Percentiles rank a stretch among this genome's conserved stretches.
Conservation (phyloP, 2,797 vertebrate genomes). For the Melopsittacus undulatus region DNA sequence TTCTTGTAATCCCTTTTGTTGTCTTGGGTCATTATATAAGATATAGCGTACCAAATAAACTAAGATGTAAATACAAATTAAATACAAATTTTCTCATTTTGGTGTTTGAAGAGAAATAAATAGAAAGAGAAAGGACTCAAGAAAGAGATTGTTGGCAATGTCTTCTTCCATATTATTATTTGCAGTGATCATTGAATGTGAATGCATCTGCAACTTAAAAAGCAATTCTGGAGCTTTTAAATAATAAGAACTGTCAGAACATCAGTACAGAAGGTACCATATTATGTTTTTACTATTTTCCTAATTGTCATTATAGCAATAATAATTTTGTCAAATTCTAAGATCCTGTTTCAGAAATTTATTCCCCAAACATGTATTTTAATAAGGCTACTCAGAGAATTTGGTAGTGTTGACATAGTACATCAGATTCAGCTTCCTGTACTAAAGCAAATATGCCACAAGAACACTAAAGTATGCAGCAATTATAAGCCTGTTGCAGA, state of each 20-base stretch:
- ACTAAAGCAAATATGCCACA: not conserved
- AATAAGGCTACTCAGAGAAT: not conserved
- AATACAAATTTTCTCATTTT: not conserved
- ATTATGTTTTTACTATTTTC: not conserved
- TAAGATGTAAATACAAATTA: not conserved
- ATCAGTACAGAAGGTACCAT: not conserved
- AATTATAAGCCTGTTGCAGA: not conserved
- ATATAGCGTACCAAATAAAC: not conserved
- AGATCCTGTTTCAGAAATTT: not conserved
- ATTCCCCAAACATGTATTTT: not conserved
- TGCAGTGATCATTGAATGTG: not conserved
- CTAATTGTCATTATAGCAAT: not conserved
- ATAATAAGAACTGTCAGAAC: not conserved
- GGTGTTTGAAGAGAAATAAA: not conserved
- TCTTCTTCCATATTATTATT: not conserved
- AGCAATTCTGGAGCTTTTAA: not conserved
- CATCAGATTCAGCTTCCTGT: not conserved
- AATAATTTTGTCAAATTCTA: not conserved
- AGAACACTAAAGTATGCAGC: not conserved
- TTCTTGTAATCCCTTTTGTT: not conserved
- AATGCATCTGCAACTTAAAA: not conserved
- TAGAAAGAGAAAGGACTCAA: fast-evolving
- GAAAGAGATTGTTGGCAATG: not conserved
- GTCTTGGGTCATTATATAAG: not conserved
- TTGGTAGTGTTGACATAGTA: not conserved